Conservation (phyloP, 2,113 vertebrate genomes). For the Poicephalus gulielmi region DNA sequence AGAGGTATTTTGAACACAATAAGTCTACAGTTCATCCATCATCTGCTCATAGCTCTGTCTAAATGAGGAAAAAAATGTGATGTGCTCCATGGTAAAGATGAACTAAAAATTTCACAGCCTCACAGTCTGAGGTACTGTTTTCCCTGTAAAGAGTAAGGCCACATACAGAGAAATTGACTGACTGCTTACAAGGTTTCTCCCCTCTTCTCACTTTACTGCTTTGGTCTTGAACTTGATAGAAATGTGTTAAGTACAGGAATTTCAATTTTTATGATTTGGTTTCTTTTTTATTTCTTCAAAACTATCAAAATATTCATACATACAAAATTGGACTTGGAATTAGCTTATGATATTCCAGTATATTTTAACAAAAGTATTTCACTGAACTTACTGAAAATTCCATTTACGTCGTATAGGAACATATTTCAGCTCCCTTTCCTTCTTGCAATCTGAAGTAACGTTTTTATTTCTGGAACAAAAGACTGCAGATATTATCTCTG, state of each 20-base stretch:
- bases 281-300: background rate
- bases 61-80: background rate
- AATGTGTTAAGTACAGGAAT: background rate
- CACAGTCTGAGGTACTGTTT: background rate
- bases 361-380: background rate
- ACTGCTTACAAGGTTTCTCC: background rate
- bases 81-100: background rate
- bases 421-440: background rate
- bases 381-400: background rate
- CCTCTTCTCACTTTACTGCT: background rate
- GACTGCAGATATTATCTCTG: background rate
- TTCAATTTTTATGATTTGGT: background rate
- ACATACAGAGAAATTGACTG: constrained; percentile 2
- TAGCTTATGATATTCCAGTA: background rate
- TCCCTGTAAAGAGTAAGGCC: background rate
- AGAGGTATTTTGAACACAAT: constrained; percentile 42
- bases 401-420: background rate
- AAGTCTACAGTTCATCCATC: constrained; percentile 38
- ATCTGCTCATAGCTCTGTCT: background rate
- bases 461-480: constrained; percentile 1
- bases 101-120: constrained; percentile 30
- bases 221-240: background rate
- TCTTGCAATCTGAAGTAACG: background rate
- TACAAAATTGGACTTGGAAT: background rate
- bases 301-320: background rate